Percentiles rank a stretch among this genome's conserved stretches.
These are phyloP conservation scores for Sphaerophoria taeniata DNA, from an alignment of 2,888 invertebrate genomes.

Conservation along the genomic window DNA sequence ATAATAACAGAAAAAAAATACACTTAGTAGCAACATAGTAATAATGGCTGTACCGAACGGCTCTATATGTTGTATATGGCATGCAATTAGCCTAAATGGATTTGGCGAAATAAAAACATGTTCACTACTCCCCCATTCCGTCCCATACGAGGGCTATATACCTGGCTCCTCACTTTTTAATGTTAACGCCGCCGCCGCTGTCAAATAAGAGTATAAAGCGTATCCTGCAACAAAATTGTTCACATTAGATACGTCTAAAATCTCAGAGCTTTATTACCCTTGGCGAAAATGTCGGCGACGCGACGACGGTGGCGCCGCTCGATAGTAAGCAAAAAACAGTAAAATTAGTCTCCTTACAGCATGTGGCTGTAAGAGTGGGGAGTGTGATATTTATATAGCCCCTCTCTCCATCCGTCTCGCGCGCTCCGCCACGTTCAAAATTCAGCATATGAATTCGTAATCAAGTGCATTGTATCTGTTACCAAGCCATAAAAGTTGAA, in stretches of 20 bases:
- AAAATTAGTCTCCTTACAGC: not conserved
- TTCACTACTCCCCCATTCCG: constrained; percentile 15
- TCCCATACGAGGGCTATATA: not conserved
- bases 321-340: constrained; percentile 20
- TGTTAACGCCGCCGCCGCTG: no score
- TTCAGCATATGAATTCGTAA: constrained; percentile 63
- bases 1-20: constrained; percentile 22
- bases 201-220: no score
- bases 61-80: constrained; percentile 29
- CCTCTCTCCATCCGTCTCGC: not conserved
- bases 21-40: constrained; percentile 10
- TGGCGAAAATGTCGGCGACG: constrained; percentile 52
- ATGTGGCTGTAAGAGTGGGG: constrained; percentile 15
- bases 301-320: constrained; percentile 1
- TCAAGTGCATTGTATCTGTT: constrained; percentile 71
- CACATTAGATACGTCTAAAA: constrained; percentile 56
- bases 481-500: constrained; percentile 60
- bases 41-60: constrained; percentile 20
- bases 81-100: constrained; percentile 74
- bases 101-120: constrained; percentile 71
- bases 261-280: constrained; percentile 68
- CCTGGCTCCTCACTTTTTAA: constrained; percentile 17
- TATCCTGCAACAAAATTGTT: constrained; percentile 26
- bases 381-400: not conserved
- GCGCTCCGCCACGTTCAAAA: not conserved